Conservation (phyloP, 1,140 invertebrate species). For the Caenorhabditis tropicalis region DNA sequence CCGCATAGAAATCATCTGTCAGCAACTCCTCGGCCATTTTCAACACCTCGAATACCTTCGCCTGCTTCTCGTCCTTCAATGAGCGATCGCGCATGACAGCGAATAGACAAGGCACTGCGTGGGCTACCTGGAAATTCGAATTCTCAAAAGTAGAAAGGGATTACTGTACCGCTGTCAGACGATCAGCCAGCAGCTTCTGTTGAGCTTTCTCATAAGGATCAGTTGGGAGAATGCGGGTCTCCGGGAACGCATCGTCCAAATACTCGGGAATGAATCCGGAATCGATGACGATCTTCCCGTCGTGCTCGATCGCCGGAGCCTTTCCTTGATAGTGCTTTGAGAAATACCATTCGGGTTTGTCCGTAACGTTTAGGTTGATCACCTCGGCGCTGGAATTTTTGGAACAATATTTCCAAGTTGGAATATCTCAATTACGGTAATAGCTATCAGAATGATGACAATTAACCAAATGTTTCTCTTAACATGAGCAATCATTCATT, state of each 20-base stretch:
- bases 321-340: slow-evolving; percentile 44
- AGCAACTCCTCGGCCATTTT: slow-evolving; percentile 8
- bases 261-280: slow-evolving; percentile 47
- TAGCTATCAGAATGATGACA: too few relatives aligned
- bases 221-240: slow-evolving; percentile 36
- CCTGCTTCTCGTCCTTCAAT: slow-evolving; percentile 41
- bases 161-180: neutral
- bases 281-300: slow-evolving; percentile 50
- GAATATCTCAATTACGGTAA: too few relatives aligned
- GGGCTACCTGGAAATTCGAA: neutral
- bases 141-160: neutral
- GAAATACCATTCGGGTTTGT: slow-evolving; percentile 48
- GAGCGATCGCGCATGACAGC: neutral
- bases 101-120: neutral
- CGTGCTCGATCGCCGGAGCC: slow-evolving; percentile 40
- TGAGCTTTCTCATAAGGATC: slow-evolving; percentile 37
- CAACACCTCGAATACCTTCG: slow-evolving; percentile 3
- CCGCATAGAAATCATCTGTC: slow-evolving; percentile 40
- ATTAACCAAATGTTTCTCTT: neutral
- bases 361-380: slow-evolving; percentile 26
- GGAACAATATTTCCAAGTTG: neutral
- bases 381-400: slow-evolving; percentile 34
- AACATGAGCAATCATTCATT: too few relatives aligned
- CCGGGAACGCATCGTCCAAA: slow-evolving; percentile 42
- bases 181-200: slow-evolving; percentile 34